Conservation (phyloP, 2,797 vertebrate species). For the Gallinago stenura region DNA sequence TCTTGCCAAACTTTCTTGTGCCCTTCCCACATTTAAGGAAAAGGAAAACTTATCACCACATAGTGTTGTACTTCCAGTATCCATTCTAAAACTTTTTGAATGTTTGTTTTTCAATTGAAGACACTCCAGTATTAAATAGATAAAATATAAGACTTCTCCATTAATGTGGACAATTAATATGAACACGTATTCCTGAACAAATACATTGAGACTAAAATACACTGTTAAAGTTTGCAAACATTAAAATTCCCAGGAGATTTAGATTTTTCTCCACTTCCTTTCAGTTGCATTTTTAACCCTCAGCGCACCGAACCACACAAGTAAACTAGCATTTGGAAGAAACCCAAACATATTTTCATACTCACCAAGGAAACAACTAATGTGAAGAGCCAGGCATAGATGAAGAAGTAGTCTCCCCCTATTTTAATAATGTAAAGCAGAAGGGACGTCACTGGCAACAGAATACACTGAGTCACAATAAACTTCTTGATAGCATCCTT, state of each 20-base stretch:
- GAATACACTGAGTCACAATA: constrained; percentile 95
- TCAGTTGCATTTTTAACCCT: not conserved
- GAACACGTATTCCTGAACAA: not conserved
- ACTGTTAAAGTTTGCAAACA: not conserved
- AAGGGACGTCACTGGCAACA: constrained; percentile 95
- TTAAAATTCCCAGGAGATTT: not conserved
- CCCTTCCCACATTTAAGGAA: not conserved
- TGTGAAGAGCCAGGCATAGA: constrained; percentile 98
- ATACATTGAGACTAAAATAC: not conserved
- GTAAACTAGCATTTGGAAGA: not conserved
- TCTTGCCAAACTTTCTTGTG: not conserved
- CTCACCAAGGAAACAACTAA: constrained; percentile 95
- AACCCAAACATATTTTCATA: constrained; percentile 25
- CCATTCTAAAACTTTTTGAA: not conserved
- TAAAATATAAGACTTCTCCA: not conserved
- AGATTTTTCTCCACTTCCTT: not conserved
- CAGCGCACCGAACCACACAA: not conserved
- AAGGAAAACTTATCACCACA: not conserved
- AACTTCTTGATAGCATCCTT: constrained; percentile 98
- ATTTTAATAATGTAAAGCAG: constrained; percentile 99
- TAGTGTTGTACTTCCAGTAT: not conserved
- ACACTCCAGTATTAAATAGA: not conserved
- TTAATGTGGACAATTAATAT: not conserved
- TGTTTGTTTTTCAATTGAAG: not conserved
- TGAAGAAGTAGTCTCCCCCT: constrained; percentile 98